phyloP scores from a whole-genome alignment of 2,888 invertebrate species.

The Drosophila robusta region DNA sequence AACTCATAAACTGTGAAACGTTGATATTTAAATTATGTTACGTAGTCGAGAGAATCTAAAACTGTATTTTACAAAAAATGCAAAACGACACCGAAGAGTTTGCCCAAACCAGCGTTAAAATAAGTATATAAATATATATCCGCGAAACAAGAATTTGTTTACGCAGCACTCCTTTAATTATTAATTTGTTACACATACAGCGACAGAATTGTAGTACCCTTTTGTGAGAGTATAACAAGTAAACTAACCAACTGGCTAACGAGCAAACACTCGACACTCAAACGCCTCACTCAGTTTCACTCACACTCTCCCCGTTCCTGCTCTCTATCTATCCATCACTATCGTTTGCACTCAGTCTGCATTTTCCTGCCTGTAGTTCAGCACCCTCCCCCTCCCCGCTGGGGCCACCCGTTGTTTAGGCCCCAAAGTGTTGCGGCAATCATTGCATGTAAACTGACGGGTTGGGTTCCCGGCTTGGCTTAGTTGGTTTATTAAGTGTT shows the following conservation, averaged over 20 bases:
- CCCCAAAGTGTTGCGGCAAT: conserved; percentile 44
- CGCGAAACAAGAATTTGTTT: too few species aligned
- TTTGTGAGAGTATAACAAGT: conserved; percentile 18
- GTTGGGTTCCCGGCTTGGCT: conserved; percentile 23
- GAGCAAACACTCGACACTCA: conserved; percentile 42
- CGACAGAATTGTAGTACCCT: not conserved
- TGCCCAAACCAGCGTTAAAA: too few species aligned
- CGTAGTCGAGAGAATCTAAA: too few species aligned
- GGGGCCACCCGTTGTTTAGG: conserved; percentile 14
- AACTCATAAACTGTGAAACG: too few species aligned
- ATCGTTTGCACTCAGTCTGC: conserved; percentile 8
- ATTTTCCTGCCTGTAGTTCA: conserved; percentile 4
- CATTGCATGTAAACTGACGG: conserved; percentile 49
- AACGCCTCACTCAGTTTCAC: conserved; percentile 7
- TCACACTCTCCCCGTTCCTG: not conserved
- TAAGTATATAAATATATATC: too few species aligned
- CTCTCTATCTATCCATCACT: not conserved
- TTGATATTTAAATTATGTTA: too few species aligned
- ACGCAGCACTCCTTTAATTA: too few species aligned
- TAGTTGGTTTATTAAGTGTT: conserved; percentile 42
- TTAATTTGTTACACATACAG: not conserved
- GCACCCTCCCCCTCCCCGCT: not conserved
- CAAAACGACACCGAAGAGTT: too few species aligned
- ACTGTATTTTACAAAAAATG: too few species aligned
- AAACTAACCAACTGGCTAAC: conserved; percentile 48